Base-by-base conservation (phyloP, 2,888 invertebrate species). In the Shargacucullia verbasci region DNA sequence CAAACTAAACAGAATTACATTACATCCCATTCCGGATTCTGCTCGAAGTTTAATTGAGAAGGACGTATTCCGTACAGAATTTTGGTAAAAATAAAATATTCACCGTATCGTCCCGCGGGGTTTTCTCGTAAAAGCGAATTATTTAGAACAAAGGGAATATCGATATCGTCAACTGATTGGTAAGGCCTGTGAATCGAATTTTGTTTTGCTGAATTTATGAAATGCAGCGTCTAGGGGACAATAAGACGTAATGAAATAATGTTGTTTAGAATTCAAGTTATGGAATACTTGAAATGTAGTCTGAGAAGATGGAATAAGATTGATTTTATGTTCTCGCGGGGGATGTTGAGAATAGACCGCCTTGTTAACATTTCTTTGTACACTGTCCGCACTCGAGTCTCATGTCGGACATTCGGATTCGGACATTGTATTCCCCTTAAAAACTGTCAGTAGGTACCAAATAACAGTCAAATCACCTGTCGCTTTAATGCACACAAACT, bases 61-160 rank as follows among this genome's bases (percentile, higher is more conserved):
- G 57, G 75, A 76, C 75, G 70, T 70, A 67, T 76, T 78, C 71
- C 68, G 58, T 65, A 76, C 70, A 47, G 9, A 54, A 69, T 70
- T 52, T 78, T 59, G 57, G 53, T 47, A 56, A 62, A 61, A 74
- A 78, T 77, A 76, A 79, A 77, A 78, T 81, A 78, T 77, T 74
- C 73, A 75, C 55, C 44, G 59, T 43, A 66, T 61, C 44, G 47
- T 63, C 70, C 57, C 57, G 44, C 46, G 54, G 70, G 64, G 39
- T 43, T 71, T 60, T 63, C 39, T 49, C 34, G 53, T 61, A 69
- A 77, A 77, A 73, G 75, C 72, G 78, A 79, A 80, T 78, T 75
- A 69, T 61, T 41, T 34, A 76, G 73, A 80, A 81, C 79, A 80
- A 81, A 76, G 62, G 67, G 59, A 79, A 70, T 74, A 70, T 70